Evolutionary conservation across 2,888 invertebrate genomes (phyloP), one percentile per base, ranked within the genome.

Genomic region (Exephanes ischioxanthus): DNA sequence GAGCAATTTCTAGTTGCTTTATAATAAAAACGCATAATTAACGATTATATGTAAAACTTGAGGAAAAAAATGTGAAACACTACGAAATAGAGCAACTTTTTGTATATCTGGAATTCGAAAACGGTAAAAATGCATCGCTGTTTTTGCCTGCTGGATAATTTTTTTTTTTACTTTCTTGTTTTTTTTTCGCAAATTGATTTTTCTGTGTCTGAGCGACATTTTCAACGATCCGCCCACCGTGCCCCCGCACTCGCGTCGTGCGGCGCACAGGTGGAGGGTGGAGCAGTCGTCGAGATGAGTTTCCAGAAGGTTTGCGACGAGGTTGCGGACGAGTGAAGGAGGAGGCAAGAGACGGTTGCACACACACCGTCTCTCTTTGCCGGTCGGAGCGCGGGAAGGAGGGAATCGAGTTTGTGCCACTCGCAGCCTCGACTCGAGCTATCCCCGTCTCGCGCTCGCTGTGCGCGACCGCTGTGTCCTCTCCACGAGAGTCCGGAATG

Each of bases 401-500:
- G 73, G 61, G 61, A 61, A 61, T 73, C 73, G 75, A 63, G 61
- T n/a, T 3, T 48, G 58, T n/a, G 33, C 61, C 26, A 26, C 61
- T 61, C 30, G 45, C 30, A 33, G 79, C 33, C 37, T 53, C 55
- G 33, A 58, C 33, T 26, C 45, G 22, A 14, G 48, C 26, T 26
- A 68, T 37, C 61, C 51, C 81, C 33, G 66, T 68, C 79, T 55
- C 55, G 70, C 58, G 79, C 78, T 86, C 67, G 77, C 76, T 67
- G 61, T 61, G 82, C 71, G 79, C 68, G 83, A 67, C 22, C 82
- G 55, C 70, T 84, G 45, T 87, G 88, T 89, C 86, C 85, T 88
- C 86, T 79, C 80, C 81, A 45, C 45, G 45, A 45, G 80, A 78
- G 85, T 89, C 90, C 87, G 90, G 90, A 92, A 90, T 93, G 93